Base-by-base conservation (phyloP, 2,888 invertebrate genomes). In the Drosophila birchii region DNA sequence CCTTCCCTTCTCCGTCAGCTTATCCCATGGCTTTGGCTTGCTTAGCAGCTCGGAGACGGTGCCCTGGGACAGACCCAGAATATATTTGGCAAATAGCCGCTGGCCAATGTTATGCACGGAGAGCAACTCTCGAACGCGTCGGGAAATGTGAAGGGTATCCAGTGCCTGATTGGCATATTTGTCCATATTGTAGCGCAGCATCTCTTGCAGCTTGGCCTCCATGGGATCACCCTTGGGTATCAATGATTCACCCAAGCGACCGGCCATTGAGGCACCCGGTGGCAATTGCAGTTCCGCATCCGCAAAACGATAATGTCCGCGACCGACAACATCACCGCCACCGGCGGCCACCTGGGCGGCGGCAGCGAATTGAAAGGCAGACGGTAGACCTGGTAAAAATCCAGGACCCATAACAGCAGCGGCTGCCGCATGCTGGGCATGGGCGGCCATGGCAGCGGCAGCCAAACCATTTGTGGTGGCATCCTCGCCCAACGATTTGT, bases 1-100 rank as follows among this genome's bases (percentile, higher is more conserved):
- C 63, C 99, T 94, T 39, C 99, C 99, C 93, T 99, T 99, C 94
- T 99, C 99, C 68, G 99, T 99, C 91, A 99, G 94, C 93, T 99
- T 99, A 94, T 99, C 98, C 99, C 99, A 99, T 16, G 98, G 98
- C 92, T 99, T 99, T 62, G 99, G 99, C 92, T 99, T 99, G 83
- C 99, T 99, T 76, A 99, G 94, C 89, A 99, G 94, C 93, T 99
- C 99, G 79, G 98, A 98, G 54, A 99, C 99, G 29, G 99, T 99
- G 72, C 99, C 99, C 93, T 99, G 99, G 76, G 96, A 98, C 75
- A 98, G 94, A 1, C 99, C 99, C 83, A 99, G 95, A 56, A 99
- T 98, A 93, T 99, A 99, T 93, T 99, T 99, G 86, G 99, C 99
- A 93, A 99, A 99, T 88, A 99, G 94, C 75, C 99, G 95, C 93